Percentiles rank a stretch among this genome's conserved stretches.
Conservation (phyloP, 1,140 invertebrate genomes). For the Trichoplusia ni region DNA sequence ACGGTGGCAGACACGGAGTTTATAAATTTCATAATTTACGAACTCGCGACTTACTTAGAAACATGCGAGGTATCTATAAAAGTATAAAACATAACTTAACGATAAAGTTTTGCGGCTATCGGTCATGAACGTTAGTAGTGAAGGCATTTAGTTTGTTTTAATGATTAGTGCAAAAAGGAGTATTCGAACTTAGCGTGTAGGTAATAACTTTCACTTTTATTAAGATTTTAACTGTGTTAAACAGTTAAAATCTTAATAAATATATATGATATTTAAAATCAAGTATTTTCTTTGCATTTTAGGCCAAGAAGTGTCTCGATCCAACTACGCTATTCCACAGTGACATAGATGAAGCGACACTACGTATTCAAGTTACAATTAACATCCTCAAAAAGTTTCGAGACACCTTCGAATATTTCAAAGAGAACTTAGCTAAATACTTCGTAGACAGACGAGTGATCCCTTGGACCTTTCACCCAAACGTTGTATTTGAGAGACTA, state of each 20-base stretch:
- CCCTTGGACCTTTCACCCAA: constrained; percentile 94
- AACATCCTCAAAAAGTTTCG: constrained; percentile 85
- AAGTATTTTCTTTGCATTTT: constrained; percentile 44
- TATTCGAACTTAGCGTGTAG: too few relatives aligned
- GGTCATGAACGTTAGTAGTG: too few relatives aligned
- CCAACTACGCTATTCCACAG: constrained; percentile 94
- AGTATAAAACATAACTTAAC: too few relatives aligned
- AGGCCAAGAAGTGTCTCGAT: constrained; percentile 93
- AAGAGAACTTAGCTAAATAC: constrained; percentile 85
- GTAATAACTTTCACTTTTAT: too few relatives aligned
- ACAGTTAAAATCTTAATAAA: too few relatives aligned
- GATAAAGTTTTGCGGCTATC: too few relatives aligned
- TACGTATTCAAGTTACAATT: constrained; percentile 88
- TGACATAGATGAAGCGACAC: constrained; percentile 93
- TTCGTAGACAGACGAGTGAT: constrained; percentile 85
- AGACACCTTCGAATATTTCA: constrained; percentile 86
- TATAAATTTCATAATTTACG: constrained; percentile 14
- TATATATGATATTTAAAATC: constrained; percentile 1
- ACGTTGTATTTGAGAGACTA: constrained; percentile 92
- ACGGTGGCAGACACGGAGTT: neutral
- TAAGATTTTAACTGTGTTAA: too few relatives aligned
- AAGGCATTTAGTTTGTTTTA: too few relatives aligned
- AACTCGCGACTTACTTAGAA: neutral
- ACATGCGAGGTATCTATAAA: neutral
- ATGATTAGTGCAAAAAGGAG: too few relatives aligned